Conservation (phyloP, 2,113 vertebrate species). For the Eleginops maclovinus region DNA sequence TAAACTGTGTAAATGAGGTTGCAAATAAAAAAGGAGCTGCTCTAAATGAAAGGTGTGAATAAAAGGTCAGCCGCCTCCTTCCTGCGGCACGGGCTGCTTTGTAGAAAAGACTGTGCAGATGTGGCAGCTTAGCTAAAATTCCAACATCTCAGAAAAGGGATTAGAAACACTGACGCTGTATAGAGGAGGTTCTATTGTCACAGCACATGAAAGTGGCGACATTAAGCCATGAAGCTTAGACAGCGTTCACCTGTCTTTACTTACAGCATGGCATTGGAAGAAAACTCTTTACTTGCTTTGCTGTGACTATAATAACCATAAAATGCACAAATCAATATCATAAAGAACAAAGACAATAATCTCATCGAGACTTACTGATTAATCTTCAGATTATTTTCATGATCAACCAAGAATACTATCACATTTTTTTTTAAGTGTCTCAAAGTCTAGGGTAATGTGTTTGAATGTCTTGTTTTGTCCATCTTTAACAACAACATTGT, state of each 20-base stretch:
- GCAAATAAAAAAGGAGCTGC: neutral
- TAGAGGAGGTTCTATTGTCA: neutral
- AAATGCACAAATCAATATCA: neutral
- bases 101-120: slow-evolving; percentile 38
- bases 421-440: no score
- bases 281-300: neutral
- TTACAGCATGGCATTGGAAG: neutral
- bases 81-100: slow-evolving; percentile 27
- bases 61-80: slow-evolving; percentile 29
- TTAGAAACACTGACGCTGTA: slow-evolving; percentile 17
- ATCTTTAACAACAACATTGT: no score
- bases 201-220: slow-evolving; percentile 14
- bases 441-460: no score
- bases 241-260: neutral
- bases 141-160: slow-evolving; percentile 32
- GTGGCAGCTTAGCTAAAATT: slow-evolving; percentile 31
- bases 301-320: neutral
- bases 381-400: no score
- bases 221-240: neutral
- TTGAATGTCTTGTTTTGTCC: no score
- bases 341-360: neutral
- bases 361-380: no score
- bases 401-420: neutral
- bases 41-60: slow-evolving; percentile 55
- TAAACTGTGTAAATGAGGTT: slow-evolving; percentile 20